Percentiles rank a stretch among this genome's conserved stretches.
Evolutionary conservation across 2,888 invertebrate species (phyloP).

Genomic region (Mythimna impura): DNA sequence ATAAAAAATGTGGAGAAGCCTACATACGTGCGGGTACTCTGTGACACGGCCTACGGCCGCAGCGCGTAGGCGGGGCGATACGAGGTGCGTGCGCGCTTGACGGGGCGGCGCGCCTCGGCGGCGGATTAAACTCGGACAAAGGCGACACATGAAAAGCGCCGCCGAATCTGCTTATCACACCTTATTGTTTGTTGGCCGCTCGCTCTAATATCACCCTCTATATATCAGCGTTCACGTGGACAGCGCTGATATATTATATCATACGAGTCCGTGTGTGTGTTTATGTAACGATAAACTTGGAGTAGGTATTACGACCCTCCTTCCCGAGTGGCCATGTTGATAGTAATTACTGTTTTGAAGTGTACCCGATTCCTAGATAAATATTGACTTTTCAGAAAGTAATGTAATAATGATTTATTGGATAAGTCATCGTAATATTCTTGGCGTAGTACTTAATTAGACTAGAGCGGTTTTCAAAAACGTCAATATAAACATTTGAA

Average conservation of each 20-base stretch:
- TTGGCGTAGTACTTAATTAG: background rate
- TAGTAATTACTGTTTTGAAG: slow-evolving; percentile 57
- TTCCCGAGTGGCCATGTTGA: slow-evolving; percentile 54
- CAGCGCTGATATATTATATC: slow-evolving; percentile 62
- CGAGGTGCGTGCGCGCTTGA: slow-evolving; percentile 44
- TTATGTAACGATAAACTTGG: slow-evolving; percentile 71
- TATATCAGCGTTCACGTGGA: slow-evolving; percentile 83
- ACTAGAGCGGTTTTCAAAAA: background rate
- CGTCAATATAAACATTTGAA: slow-evolving; percentile 20
- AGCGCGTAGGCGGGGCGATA: slow-evolving; percentile 68
- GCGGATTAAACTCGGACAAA: slow-evolving; percentile 87
- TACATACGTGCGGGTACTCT: too few relatives aligned
- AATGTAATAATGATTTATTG: slow-evolving; percentile 21
- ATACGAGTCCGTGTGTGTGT: slow-evolving; percentile 67
- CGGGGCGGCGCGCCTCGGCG: slow-evolving; percentile 60
- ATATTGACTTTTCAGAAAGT: slow-evolving; percentile 40
- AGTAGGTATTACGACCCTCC: slow-evolving; percentile 62
- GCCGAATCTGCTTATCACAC: slow-evolving; percentile 88
- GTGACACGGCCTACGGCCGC: slow-evolving; percentile 58
- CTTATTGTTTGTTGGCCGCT: slow-evolving; percentile 85
- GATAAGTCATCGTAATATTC: background rate
- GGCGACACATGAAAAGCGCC: slow-evolving; percentile 86
- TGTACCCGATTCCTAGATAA: slow-evolving; percentile 38
- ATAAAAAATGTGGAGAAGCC: slow-evolving; percentile 52
- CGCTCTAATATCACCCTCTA: slow-evolving; percentile 82